phyloP scores from a whole-genome alignment of 2,113 vertebrate species.

The Gila orcuttii region DNA sequence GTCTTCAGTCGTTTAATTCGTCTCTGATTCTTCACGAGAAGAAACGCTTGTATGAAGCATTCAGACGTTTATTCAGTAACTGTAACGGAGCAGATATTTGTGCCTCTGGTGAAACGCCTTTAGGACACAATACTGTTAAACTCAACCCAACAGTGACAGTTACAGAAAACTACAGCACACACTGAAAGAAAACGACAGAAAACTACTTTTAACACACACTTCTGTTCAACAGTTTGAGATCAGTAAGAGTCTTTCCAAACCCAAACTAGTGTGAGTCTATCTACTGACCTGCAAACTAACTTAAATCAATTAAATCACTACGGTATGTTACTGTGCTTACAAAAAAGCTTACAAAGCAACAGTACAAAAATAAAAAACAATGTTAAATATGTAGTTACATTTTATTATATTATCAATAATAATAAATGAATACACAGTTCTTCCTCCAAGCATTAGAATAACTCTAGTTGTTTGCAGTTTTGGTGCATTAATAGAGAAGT shows the following conservation, averaged over 20 bases:
- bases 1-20: background rate
- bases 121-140: background rate
- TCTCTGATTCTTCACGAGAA: background rate
- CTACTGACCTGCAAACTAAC: too few relatives aligned
- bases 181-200: too few relatives aligned
- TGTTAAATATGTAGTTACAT: background rate
- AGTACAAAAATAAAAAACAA: background rate
- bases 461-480: background rate
- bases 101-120: background rate
- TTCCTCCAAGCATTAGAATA: background rate
- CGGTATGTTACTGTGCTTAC: background rate
- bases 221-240: background rate
- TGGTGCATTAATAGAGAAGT: background rate
- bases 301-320: background rate
- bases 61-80: background rate
- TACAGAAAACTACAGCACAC: too few relatives aligned
- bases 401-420: too few relatives aligned
- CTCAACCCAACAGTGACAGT: too few relatives aligned
- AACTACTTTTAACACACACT: background rate
- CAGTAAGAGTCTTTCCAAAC: too few relatives aligned
- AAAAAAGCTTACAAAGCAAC: background rate
- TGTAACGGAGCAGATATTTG: background rate
- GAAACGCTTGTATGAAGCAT: background rate
- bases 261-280: too few relatives aligned
- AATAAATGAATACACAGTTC: background rate